phyloP scores from a whole-genome alignment of 64 coral and sea anemone species.

The Porites lutea region DNA sequence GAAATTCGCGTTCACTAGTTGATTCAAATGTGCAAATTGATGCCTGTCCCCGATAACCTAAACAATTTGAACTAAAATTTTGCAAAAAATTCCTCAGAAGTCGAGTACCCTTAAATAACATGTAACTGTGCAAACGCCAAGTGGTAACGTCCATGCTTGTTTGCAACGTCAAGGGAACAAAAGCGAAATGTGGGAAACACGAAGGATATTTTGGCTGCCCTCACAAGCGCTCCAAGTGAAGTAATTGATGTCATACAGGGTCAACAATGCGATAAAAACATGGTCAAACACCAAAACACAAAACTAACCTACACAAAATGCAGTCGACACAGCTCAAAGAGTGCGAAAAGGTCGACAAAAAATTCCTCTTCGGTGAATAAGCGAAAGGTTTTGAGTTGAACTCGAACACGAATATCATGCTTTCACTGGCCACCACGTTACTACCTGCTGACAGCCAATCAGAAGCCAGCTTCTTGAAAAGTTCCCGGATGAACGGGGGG shows the following conservation, averaged over 20 bases:
- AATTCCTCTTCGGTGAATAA: constrained; percentile 96
- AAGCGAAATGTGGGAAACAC: constrained; percentile 90
- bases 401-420: constrained; percentile 99
- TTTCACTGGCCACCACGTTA: constrained; percentile 99
- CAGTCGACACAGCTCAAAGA: constrained; percentile 79
- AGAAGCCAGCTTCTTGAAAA: constrained; percentile 74
- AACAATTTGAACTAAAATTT: constrained; percentile 83
- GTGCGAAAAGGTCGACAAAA: constrained; percentile 73
- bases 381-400: constrained; percentile 84
- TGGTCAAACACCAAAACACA: constrained; percentile 92
- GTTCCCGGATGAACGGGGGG: constrained; percentile 92
- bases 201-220: constrained; percentile 93
- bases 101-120: constrained; percentile 64
- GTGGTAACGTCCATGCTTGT: constrained; percentile 76
- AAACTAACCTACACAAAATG: constrained; percentile 98
- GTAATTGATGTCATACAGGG: constrained; percentile 99
- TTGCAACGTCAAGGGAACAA: constrained; percentile 99
- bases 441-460: constrained; percentile 98
- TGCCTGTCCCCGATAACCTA: constrained; percentile 82
- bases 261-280: constrained; percentile 99
- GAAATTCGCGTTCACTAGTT: constrained; percentile 77
- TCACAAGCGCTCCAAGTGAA: constrained; percentile 97
- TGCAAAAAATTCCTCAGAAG: constrained; percentile 59
- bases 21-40: constrained; percentile 97
- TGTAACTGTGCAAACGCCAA: constrained; percentile 64